Percentiles rank a stretch among this genome's conserved stretches.
Conservation (phyloP, 1,140 invertebrate genomes). For the Scaptomyza pallida region DNA sequence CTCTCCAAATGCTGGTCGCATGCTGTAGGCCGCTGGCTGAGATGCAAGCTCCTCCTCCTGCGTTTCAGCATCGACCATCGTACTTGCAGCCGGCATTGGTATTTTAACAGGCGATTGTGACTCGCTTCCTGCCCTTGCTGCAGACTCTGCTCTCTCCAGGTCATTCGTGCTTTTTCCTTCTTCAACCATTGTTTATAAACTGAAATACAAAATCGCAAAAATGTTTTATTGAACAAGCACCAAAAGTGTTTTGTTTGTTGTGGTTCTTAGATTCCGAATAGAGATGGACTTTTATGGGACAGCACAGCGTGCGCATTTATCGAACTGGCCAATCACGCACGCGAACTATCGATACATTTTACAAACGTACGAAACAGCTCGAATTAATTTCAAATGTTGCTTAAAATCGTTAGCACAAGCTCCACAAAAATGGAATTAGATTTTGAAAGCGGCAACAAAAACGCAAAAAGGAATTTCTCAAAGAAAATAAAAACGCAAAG, state of each 20-base stretch:
- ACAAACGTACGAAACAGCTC: background rate
- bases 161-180: conserved; percentile 3
- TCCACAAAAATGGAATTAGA: background rate
- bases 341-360: conserved; percentile 1
- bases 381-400: background rate
- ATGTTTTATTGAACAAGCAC: background rate
- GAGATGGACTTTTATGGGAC: background rate
- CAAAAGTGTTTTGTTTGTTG: background rate
- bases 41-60: conserved; percentile 19
- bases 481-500: background rate
- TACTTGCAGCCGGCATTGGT: conserved; percentile 14
- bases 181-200: conserved; percentile 8
- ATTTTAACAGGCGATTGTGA: conserved; percentile 11
- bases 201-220: background rate
- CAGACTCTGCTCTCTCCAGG: background rate
- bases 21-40: conserved; percentile 64
- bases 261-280: background rate
- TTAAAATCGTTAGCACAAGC: no score
- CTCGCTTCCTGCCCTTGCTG: background rate
- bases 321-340: background rate
- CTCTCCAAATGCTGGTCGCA: conserved; percentile 71
- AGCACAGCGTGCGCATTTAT: background rate
- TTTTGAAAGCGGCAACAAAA: no score
- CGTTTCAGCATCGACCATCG: conserved; percentile 18
- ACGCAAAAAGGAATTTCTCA: background rate